Evolutionary conservation across 2,113 vertebrate species (phyloP), one percentile per base, ranked within the genome.

Genomic region (Tiliqua scincoides): DNA sequence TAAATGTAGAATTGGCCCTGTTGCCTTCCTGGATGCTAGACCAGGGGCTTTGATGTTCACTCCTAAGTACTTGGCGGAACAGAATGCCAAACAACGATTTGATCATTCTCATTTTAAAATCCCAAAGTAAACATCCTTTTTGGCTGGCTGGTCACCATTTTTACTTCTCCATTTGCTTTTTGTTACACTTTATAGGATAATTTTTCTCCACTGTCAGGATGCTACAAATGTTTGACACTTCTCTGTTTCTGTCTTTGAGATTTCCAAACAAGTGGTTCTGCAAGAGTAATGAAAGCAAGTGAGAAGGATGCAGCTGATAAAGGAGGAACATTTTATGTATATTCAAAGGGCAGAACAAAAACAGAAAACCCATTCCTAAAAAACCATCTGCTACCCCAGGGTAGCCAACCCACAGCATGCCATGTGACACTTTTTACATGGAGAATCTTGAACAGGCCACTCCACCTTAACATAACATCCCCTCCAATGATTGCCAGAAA

Each of bases 191-290:
- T 88, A 87, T 71, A 61, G 43, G 27, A 23, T 57, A 40, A 7
- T 21, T 84, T 77, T 48, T 21, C 73, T 80, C 86, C 54, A 20
- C 30, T 79, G 27, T 57, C 61, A 79, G 68, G 54, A 9, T 71
- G 18, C 27, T 74, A 37, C 2, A n/a, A 91, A 85, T 6, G n/a
- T 91, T 81, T 87, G 77, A 67, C n/a, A 68, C 1, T 21, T 83
- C 62, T 70, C 30, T 35, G 52, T 27, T 79, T 75, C 48, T 65
- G 59, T 59, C 32, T 21, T 68, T 72, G 2, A 57, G 1, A 32
- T 43, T 93, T 88, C 78, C 86, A 37, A 79, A 89, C 82, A 54
- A 88, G n/a, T 35, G 57, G 23, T 79, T 75, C 20, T 32, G 2
- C 57, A 79, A 85, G 17, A 32, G 65, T 63, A 88, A 61, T 57